A percentile compares a stretch with the other conserved stretches of the same genome.
phyloP scores from a whole-genome alignment of 2,113 vertebrate species.

The Etheostoma cragini region DNA sequence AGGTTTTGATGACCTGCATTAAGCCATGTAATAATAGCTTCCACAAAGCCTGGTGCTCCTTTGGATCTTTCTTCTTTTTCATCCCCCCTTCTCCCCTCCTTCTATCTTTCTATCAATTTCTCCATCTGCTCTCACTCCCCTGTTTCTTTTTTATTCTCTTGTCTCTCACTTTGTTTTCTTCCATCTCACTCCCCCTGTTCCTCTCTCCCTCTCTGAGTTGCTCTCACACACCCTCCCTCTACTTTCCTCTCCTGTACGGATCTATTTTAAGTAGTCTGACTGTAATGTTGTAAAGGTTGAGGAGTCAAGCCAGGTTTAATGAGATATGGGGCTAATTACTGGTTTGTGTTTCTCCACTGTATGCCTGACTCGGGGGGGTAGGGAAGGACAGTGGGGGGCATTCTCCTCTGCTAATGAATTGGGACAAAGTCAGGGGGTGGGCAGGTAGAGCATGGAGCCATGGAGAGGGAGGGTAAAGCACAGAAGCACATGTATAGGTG shows the following conservation, averaged over 20 bases:
- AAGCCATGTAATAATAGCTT: conserved; percentile 72
- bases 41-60: conserved; percentile 40
- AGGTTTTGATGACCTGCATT: conserved; percentile 78
- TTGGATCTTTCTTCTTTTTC: conserved; percentile 20
- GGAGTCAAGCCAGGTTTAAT: conserved; percentile 87
- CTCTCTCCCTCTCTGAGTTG: conserved; percentile 15
- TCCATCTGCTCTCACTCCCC: conserved; percentile 12
- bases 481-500: not conserved
- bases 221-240: conserved; percentile 41
- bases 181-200: conserved; percentile 18
- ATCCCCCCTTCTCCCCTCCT: not conserved
- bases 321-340: conserved; percentile 90
- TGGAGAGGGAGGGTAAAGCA: conserved; percentile 13
- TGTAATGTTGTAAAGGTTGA: conserved; percentile 80
- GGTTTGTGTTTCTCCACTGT: conserved; percentile 80
- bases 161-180: conserved; percentile 21
- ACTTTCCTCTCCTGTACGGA: conserved; percentile 35
- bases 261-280: conserved; percentile 73
- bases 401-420: conserved; percentile 77
- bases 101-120: conserved; percentile 26
- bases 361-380: conserved; percentile 76
- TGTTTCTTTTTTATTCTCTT: conserved; percentile 7
- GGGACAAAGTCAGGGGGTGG: conserved; percentile 78
- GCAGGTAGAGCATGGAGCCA: conserved; percentile 31
- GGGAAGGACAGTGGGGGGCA: not conserved